Evolutionary conservation across 2,888 invertebrate species (phyloP), one percentile per base, ranked within the genome.

Genomic region (Autographa gamma): DNA sequence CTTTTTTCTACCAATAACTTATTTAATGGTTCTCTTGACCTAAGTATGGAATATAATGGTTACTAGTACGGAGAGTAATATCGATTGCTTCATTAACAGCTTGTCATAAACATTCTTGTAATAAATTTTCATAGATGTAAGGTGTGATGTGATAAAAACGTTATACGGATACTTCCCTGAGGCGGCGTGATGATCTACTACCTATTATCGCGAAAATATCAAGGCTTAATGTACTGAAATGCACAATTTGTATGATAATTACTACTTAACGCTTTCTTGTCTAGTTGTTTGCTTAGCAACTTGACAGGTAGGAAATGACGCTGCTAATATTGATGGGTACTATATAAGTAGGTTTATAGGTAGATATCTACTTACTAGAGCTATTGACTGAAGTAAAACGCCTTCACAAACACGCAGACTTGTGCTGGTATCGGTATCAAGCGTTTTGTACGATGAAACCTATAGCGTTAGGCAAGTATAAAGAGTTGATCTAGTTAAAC

Each of bases 21-120:
- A 74, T 83, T 85, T 86, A 88, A 88, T 86, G 85, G 86, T 86
- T 85, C 79, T 82, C 79, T 87, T 83, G 85, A 88, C 86, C 83
- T 74, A 81, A 62, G 77, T 72, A 79, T 75, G 73, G 71, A 60
- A 18, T 69, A 59, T 73, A 73, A 75, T 71, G 38, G 66, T 59
- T 56, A 61, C 73, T 74, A 69, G 71, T 73, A 74, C 63, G 38
- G 71, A 59, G 62, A 64, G 63, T 69, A 77, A 59, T 70, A 79
- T 79, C 67, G 76, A 78, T 79, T 66, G 32, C 67, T 78, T 78
- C 63, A 78, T 78, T 79, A 78, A 58, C 34, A 56, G 54, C 65
- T 61, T 52, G 61, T 68, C 60, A 52, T 68, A 32, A 54, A 68
- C 25, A 61, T 6, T 71, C 13, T 16, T 19, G 14, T 56, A 63